A percentile compares a stretch with the other conserved stretches of the same genome.
Evolutionary conservation across 2,797 vertebrate genomes (phyloP).

Genomic region (Sphaeramia orbicularis): DNA sequence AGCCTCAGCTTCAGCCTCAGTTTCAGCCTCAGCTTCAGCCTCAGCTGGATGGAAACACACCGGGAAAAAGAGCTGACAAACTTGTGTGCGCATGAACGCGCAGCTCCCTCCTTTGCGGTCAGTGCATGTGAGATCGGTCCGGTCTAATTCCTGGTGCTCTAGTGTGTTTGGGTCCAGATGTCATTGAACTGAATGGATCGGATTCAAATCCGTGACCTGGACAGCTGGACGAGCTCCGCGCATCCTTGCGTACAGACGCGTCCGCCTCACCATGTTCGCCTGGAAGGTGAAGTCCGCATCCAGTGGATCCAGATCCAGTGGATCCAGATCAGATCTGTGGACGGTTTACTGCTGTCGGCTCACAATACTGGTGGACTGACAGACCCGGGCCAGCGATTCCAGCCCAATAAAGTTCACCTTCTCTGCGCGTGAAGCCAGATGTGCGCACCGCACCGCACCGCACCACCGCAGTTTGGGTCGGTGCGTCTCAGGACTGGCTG

Average conservation of each 20-base stretch:
- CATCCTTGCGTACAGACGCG: conserved; percentile 59
- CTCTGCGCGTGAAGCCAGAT: conserved; percentile 22
- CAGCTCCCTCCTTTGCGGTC: neutral
- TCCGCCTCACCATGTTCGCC: conserved; percentile 1
- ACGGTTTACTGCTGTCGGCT: no score
- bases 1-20: no score
- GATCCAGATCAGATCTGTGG: no score
- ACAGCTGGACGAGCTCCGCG: conserved; percentile 29
- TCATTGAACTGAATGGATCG: neutral
- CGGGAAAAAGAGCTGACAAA: no score
- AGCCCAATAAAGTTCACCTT: conserved; percentile 40
- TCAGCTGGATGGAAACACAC: conserved; percentile 7
- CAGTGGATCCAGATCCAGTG: no score
- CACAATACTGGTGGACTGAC: neutral
- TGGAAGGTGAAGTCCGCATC: no score
- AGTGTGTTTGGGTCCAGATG: conserved; percentile 10
- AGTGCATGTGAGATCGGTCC: neutral
- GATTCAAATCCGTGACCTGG: conserved; percentile 14
- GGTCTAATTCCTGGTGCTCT: neutral
- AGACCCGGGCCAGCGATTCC: conserved; percentile 10
- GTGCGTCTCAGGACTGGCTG: conserved; percentile 16
- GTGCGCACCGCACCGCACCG: no score
- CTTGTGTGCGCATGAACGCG: no score
- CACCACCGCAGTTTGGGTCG: conserved; percentile 6
- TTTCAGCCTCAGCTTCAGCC: no score